These are phyloP conservation scores for Hirtodrosophila cameraria DNA, from an alignment of 2,888 invertebrate genomes.

Conservation along the genomic window DNA sequence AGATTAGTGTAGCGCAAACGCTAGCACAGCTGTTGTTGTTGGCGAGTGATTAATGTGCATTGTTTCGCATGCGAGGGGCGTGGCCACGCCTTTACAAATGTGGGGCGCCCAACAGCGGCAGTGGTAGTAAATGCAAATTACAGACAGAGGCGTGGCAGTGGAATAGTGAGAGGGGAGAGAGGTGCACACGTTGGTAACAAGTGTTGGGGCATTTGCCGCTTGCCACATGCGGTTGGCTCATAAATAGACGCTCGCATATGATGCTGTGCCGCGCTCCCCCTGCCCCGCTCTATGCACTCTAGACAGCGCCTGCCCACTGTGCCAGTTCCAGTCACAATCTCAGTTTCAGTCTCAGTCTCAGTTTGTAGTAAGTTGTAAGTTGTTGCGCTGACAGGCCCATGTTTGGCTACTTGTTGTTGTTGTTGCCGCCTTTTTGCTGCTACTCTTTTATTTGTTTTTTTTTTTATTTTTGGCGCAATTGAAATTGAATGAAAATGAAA, in stretches of 20 bases:
- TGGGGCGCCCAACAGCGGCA: conserved; percentile 39
- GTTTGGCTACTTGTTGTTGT: conserved; percentile 44
- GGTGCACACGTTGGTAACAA: conserved; percentile 38
- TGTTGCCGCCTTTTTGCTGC: conserved; percentile 14
- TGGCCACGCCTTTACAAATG: conserved; percentile 45
- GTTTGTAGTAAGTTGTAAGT: conserved; percentile 40
- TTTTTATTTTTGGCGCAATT: conserved; percentile 42
- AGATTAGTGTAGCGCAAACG: conserved; percentile 27
- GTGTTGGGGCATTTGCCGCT: conserved; percentile 46
- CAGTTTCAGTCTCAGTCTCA: too few species aligned
- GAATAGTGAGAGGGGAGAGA: neutral
- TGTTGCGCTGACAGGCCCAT: conserved; percentile 61
- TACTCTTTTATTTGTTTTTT: neutral
- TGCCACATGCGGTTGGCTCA: conserved; percentile 72
- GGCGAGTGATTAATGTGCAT: conserved; percentile 68
- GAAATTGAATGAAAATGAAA: conserved; percentile 78
- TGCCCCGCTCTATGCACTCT: conserved; percentile 2
- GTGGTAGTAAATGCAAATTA: conserved; percentile 74
- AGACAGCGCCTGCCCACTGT: neutral
- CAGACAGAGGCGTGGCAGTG: conserved; percentile 30
- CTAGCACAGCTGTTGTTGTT: conserved; percentile 9
- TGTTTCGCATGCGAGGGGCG: conserved; percentile 59
- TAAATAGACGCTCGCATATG: conserved; percentile 53
- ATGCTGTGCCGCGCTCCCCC: conserved; percentile 24
- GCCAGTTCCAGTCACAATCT: neutral